These are phyloP conservation scores for Melanerpes aurifrons DNA, from an alignment of 2,113 vertebrate species.

Conservation along the genomic window DNA sequence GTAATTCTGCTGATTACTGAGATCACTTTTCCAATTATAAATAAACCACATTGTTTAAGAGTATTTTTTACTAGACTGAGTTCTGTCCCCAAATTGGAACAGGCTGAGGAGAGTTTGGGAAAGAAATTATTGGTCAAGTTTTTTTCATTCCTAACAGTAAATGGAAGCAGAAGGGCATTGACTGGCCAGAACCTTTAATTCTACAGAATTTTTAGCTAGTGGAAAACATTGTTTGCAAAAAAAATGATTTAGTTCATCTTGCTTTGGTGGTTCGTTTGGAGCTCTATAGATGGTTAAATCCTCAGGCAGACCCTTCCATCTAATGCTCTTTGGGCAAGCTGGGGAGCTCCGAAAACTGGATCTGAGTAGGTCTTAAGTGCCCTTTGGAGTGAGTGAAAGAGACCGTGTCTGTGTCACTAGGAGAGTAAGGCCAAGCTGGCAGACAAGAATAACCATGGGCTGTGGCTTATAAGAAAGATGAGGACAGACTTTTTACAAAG, in stretches of 20 bases:
- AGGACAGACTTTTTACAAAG: not conserved
- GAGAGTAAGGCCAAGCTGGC: not conserved
- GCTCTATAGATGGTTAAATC: not conserved
- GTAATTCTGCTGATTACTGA: constrained; percentile 50
- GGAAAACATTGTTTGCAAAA: not conserved
- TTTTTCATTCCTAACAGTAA: constrained; percentile 65
- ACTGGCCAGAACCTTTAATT: constrained; percentile 45
- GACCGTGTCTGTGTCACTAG: not conserved
- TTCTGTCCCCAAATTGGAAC: constrained; percentile 55
- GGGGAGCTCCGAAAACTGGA: not conserved
- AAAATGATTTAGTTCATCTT: not conserved
- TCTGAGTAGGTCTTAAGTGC: not conserved
- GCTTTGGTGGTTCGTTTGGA: not conserved
- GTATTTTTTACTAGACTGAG: constrained; percentile 57
- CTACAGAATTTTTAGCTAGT: constrained; percentile 8
- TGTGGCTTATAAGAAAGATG: not conserved
- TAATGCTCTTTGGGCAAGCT: not conserved
- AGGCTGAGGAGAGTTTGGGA: constrained; percentile 54
- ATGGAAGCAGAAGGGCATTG: constrained; percentile 61
- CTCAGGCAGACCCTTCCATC: rapidly evolving
- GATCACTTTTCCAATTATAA: constrained; percentile 36
- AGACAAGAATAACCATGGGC: not conserved
- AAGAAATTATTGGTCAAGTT: constrained; percentile 42
- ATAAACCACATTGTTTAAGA: constrained; percentile 62
- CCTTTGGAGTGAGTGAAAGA: not conserved